These are phyloP conservation scores for Pitangus sulphuratus DNA, from an alignment of 2,797 vertebrate species.

Conservation along the genomic window DNA sequence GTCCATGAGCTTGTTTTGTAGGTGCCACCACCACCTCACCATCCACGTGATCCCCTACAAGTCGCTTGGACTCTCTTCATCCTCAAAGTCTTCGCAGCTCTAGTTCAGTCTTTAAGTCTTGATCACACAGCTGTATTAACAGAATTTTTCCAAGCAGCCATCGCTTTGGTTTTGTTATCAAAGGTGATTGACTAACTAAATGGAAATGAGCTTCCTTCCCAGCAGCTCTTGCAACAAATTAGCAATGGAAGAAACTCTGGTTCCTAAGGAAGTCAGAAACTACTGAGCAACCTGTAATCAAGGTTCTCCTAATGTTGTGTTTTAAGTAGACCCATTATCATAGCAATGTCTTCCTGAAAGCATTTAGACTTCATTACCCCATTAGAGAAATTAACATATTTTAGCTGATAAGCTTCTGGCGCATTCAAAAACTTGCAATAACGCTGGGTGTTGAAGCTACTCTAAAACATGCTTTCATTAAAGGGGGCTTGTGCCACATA, in stretches of 20 bases:
- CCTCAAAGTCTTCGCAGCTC: background rate
- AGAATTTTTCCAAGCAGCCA: background rate
- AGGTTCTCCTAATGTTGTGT: conserved; percentile 68
- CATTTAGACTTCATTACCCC: conserved; percentile 72
- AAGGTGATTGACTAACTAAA: conserved; percentile 34
- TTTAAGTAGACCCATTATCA: conserved; percentile 73
- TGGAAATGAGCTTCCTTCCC: conserved; percentile 56
- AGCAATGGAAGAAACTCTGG: conserved; percentile 40
- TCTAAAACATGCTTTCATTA: conserved; percentile 47
- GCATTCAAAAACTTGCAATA: conserved; percentile 23
- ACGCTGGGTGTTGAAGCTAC: conserved; percentile 24
- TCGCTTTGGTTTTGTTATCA: background rate
- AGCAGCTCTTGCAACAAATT: conserved; percentile 51
- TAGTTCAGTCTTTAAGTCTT: background rate
- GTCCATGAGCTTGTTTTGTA: background rate
- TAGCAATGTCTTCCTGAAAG: conserved; percentile 67
- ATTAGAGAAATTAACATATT: conserved; percentile 75
- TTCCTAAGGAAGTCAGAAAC: conserved; percentile 55
- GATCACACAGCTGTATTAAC: background rate
- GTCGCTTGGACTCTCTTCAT: accelerated
- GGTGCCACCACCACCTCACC: background rate
- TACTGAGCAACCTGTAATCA: conserved; percentile 70
- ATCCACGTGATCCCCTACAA: background rate
- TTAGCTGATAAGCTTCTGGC: conserved; percentile 72
- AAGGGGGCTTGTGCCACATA: conserved; percentile 42